These are phyloP conservation scores for Melinaea menophilus DNA, from an alignment of 2,888 invertebrate species.

Conservation along the genomic window DNA sequence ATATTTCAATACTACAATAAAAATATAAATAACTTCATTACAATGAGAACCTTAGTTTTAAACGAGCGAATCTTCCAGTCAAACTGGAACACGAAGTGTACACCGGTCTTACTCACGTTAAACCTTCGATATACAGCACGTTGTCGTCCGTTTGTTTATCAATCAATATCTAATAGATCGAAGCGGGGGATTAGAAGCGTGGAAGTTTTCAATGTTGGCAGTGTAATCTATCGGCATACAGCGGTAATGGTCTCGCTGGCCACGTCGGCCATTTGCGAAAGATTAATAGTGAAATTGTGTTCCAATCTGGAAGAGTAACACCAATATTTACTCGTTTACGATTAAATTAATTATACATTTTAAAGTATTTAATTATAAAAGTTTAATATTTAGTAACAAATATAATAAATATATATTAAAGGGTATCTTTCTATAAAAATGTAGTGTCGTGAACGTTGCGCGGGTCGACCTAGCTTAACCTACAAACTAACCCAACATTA, in stretches of 20 bases:
- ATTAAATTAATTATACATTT: too few species aligned
- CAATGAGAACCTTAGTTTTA: not conserved
- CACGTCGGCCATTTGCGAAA: not conserved
- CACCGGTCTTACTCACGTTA: not conserved
- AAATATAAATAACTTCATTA: not conserved
- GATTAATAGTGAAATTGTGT: slow-evolving; percentile 2
- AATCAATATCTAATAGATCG: not conserved
- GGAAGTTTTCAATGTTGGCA: not conserved
- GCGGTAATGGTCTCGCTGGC: not conserved
- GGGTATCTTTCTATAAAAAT: too few species aligned
- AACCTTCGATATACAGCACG: not conserved
- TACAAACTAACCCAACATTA: not conserved
- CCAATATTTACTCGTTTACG: too few species aligned
- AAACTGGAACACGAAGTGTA: not conserved
- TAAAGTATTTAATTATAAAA: too few species aligned
- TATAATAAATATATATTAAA: too few species aligned
- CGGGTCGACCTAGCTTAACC: not conserved
- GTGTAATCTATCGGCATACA: not conserved
- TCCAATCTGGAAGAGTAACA: not conserved
- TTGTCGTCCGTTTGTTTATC: not conserved
- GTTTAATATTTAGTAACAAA: too few species aligned
- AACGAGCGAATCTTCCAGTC: not conserved
- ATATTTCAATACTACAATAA: not conserved
- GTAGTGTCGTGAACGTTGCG: not conserved
- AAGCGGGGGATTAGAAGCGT: not conserved